A percentile compares a stretch with the other conserved stretches of the same genome.
Conservation (phyloP, 2,888 invertebrate species). For the Poecilobothrus nobilitatus region DNA sequence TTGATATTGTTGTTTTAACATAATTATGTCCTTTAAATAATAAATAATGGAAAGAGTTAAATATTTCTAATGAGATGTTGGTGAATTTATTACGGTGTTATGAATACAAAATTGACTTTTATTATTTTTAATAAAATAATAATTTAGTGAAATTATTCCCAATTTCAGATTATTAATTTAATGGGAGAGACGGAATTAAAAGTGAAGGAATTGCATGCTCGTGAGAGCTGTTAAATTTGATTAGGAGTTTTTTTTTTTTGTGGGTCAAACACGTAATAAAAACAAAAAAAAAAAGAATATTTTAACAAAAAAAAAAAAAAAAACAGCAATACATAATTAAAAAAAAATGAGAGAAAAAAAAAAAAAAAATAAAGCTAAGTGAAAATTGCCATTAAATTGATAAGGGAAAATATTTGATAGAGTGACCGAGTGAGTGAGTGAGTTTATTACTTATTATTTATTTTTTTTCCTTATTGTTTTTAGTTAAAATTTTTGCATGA, state of each 20-base stretch:
- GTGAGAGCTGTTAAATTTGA: background rate
- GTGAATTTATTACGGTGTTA: background rate
- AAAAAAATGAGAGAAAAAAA: background rate
- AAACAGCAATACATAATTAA: too few species aligned
- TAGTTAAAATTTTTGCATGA: background rate
- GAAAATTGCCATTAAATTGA: conserved; percentile 4
- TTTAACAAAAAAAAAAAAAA: too few species aligned
- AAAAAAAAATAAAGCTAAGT: background rate
- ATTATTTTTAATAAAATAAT: background rate
- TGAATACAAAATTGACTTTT: background rate
- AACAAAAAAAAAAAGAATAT: background rate
- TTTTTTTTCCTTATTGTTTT: too few species aligned
- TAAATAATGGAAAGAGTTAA: too few species aligned
- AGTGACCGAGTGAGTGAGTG: background rate
- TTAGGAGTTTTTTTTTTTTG: background rate
- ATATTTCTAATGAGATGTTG: too few species aligned
- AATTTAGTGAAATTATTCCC: background rate
- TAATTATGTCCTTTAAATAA: too few species aligned
- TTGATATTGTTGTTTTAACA: too few species aligned
- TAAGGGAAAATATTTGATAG: conserved; percentile 6
- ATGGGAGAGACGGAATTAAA: background rate
- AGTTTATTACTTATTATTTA: background rate
- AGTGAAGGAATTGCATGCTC: background rate
- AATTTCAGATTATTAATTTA: background rate
- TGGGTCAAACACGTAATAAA: conserved; percentile 1